Base-by-base conservation (phyloP, 2,888 invertebrate species). In the Ennomos quercinarius region DNA sequence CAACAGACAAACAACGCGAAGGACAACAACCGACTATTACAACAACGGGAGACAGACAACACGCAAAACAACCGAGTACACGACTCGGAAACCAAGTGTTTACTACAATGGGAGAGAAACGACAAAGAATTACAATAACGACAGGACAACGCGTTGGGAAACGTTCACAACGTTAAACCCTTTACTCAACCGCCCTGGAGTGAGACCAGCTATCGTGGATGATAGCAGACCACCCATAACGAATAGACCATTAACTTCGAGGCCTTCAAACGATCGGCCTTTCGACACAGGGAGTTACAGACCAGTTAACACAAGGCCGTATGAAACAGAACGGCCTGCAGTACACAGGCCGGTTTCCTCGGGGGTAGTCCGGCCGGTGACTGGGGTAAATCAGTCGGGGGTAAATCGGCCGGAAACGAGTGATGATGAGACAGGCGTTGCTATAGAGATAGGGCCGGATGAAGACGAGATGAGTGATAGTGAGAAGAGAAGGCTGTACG, bases 171-270 rank as follows among this genome's bases (percentile, higher is more conserved):
- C 75, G 9, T 60, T 40, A 51, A 48, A 80, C 67, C 49, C 86
- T 0, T 61, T 80, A 0, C 61, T 72, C 0, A 72, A 78, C 9
- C 71, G 80, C 0, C 86, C 88, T 0, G 89, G 87, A 0, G 87
- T 91, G 0, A 85, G 68, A 61, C 89, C 90, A 0, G 77, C 79
- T 0, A 64, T 73, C 0, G 79, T 83, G 0, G 80, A 86, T 27
- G 63, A 69, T 0, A 74, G 72, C 38, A 76, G 78, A 13, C 87
- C 87, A 0, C 87, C 91, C 0, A 90, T 90, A 0, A 91, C 91
- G 0, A 91, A 91, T 37, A 81, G 63, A 41, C 86, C 87, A 0
- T 64, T 75, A 0, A 74, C 76, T 0, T 58, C 62, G n/a, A 41
- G 49, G 13, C 66, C 66, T 51, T 41, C 63, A 2, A 67, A 60